These are phyloP conservation scores for Ophioninae sp. DNA, from an alignment of 2,888 invertebrate genomes.

Conservation along the genomic window DNA sequence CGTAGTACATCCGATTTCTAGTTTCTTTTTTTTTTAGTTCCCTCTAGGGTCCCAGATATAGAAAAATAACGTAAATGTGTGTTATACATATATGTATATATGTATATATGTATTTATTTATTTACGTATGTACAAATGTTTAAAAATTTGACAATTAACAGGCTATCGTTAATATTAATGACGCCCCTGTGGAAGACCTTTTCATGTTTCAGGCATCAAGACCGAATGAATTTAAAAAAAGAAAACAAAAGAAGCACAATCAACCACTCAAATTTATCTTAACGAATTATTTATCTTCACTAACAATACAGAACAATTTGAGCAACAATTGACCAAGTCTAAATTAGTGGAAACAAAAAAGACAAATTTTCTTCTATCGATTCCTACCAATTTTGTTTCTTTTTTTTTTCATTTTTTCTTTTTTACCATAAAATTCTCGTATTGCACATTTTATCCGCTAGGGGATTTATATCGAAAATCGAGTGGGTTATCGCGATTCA, in stretches of 20 bases:
- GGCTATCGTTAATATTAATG: conserved; percentile 21
- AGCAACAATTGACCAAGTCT: not conserved
- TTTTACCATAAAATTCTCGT: not conserved
- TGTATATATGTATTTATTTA: not conserved
- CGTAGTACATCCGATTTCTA: conserved; percentile 14
- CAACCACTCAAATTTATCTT: not conserved
- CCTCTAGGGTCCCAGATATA: conserved; percentile 12
- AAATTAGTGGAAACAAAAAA: not conserved
- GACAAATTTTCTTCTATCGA: not conserved
- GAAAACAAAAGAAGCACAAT: not conserved
- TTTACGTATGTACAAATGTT: conserved; percentile 33
- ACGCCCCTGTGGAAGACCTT: not conserved
- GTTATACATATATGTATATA: conserved; percentile 16
- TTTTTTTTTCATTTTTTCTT: conserved; percentile 7
- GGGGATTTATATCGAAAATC: not conserved
- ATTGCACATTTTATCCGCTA: conserved; percentile 16
- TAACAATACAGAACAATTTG: not conserved
- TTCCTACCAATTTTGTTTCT: not conserved
- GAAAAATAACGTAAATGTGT: conserved; percentile 4
- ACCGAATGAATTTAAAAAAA: not conserved
- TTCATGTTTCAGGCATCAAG: not conserved
- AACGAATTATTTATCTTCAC: not conserved
- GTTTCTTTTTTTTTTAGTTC: conserved; percentile 35
- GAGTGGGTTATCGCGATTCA: not conserved
- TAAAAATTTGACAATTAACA: conserved; percentile 41